Conservation (phyloP, 64 coral and sea anemone genomes). For the Montipora capricornis region DNA sequence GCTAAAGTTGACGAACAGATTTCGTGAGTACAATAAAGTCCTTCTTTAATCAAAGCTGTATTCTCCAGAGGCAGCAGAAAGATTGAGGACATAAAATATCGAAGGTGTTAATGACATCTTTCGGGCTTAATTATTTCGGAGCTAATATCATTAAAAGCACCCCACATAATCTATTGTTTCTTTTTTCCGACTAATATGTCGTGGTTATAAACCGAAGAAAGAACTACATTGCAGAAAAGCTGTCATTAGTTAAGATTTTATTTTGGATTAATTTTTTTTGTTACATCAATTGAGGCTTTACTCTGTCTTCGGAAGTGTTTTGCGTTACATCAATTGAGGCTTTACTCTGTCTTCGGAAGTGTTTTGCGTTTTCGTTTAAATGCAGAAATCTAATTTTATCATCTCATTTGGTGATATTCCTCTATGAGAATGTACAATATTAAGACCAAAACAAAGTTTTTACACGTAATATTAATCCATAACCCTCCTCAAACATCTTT, state of each 20-base stretch:
- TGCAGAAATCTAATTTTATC: background rate
- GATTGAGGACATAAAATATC: background rate
- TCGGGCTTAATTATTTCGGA: background rate
- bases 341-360: no score
- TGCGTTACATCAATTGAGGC: no score
- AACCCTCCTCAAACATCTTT: background rate
- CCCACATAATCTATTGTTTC: background rate
- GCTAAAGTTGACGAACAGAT: background rate
- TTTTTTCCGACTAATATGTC: background rate
- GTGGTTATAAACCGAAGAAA: background rate
- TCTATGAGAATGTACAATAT: conserved; percentile 8
- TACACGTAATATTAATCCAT: conserved; percentile 8
- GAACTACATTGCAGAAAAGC: no score
- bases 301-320: no score
- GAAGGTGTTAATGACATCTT: conserved; percentile 18
- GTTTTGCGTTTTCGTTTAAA: background rate
- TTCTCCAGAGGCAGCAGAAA: background rate
- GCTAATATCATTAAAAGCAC: conserved; percentile 20
- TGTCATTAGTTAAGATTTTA: no score
- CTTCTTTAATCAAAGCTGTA: background rate
- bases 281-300: no score
- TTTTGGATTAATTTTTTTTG: no score
- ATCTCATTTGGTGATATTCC: background rate
- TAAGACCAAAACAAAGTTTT: conserved; percentile 24
- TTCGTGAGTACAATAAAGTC: background rate